Evolutionary conservation across 2,888 invertebrate species (phyloP), one percentile per base, ranked within the genome.

Genomic region (Apodemia hepburni): DNA sequence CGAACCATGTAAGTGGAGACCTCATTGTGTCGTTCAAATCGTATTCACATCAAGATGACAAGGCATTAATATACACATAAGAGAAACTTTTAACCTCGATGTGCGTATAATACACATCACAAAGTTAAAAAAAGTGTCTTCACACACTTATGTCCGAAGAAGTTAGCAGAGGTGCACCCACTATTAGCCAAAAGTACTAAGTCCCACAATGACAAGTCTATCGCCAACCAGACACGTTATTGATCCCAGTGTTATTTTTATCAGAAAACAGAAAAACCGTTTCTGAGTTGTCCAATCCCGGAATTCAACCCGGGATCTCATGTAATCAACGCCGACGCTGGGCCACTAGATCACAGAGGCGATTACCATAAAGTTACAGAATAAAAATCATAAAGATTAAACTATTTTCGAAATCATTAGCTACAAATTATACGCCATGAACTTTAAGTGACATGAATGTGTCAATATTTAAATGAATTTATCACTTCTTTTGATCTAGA

Each of bases 381-480:
- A 42, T 57, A 57, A 29, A 57, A 29, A n/a, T 29, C 49, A 63
- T 54, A 62, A 58, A 65, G 58, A 58, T 51, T 47, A 58, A 63
- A 65, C 82, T 86, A 86, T 85, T 87, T 85, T 78, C 66, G 80
- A 76, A 79, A 76, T 80, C 78, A 81, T 85, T 84, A 84, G 78
- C 77, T 75, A 75, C 70, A 68, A 79, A 82, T 85, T 84, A 82
- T 78, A 86, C 81, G 81, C 78, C 74, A 77, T 76, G 75, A 77
- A 77, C 80, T 73, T 81, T 84, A 82, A 75, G 79, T 85, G 86
- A 84, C 84, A 79, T 76, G 70, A 71, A 68, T 66, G 69, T 74
- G 74, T 83, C 84, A 83, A 87, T 88, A 87, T 83, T 82, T 85
- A 80, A 77, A 80, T 75, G 70, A 79, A 75, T 87, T 89, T 88